Percentiles rank a stretch among this genome's conserved stretches.
Evolutionary conservation across 2,113 vertebrate genomes (phyloP).

Genomic region (Riparia riparia): DNA sequence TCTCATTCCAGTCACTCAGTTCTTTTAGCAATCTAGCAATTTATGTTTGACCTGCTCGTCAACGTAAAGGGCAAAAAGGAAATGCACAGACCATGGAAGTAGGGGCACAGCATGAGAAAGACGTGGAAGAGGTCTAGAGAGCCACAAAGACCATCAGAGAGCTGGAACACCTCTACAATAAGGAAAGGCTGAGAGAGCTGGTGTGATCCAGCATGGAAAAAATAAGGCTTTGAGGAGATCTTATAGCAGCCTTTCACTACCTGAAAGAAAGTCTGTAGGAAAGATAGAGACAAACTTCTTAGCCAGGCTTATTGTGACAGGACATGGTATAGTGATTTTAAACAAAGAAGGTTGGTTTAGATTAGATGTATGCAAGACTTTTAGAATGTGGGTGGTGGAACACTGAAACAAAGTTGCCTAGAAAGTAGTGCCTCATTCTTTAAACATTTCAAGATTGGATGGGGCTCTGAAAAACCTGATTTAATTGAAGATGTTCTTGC

Average conservation of each 20-base stretch:
- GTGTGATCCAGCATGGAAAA: background rate
- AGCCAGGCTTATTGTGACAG: background rate
- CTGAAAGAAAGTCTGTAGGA: background rate
- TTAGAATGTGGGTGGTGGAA: background rate
- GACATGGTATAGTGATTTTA: background rate
- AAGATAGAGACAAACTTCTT: background rate
- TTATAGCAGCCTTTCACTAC: background rate
- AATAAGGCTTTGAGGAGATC: background rate
- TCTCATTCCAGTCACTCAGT: background rate
- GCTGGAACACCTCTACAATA: rapidly evolving
- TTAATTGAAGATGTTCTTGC: background rate
- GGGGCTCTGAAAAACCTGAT: background rate
- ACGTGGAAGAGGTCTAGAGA: background rate
- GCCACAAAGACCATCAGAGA: too few relatives aligned
- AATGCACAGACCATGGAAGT: background rate
- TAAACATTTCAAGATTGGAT: background rate
- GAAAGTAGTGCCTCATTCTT: background rate
- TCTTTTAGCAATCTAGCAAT: background rate
- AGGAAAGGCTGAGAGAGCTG: background rate
- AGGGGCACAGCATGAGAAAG: too few relatives aligned
- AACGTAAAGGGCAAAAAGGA: background rate
- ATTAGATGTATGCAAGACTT: background rate
- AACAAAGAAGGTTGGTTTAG: background rate
- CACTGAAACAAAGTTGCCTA: background rate
- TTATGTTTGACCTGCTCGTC: background rate